Conservation (phyloP, 2,113 vertebrate genomes). For the Embiotoca jacksoni region DNA sequence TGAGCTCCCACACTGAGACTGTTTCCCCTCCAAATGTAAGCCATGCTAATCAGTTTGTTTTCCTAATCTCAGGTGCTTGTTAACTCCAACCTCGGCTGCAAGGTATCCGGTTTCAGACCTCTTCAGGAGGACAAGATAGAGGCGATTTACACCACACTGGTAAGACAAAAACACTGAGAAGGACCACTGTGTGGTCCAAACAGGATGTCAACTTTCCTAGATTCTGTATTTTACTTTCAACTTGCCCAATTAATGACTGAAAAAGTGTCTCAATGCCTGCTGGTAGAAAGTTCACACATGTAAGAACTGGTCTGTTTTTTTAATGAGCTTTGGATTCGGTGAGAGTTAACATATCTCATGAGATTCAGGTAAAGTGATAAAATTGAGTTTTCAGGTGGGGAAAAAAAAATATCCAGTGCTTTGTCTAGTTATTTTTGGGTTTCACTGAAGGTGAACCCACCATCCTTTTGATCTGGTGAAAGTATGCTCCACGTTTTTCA, state of each 20-base stretch:
- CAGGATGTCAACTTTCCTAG: background rate
- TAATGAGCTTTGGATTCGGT: slow-evolving; percentile 28
- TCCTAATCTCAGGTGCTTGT: slow-evolving; percentile 85
- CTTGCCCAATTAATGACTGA: slow-evolving; percentile 18
- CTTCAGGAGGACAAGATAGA: slow-evolving; percentile 93
- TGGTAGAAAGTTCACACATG: background rate
- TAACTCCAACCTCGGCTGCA: slow-evolving; percentile 90
- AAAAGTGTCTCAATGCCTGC: background rate
- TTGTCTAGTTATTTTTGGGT: slow-evolving; percentile 21
- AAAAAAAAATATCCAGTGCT: no score
- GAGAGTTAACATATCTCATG: no score
- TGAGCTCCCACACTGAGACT: background rate
- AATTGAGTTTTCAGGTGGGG: no score
- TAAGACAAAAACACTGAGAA: slow-evolving; percentile 71
- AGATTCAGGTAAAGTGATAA: no score
- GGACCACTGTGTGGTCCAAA: no score
- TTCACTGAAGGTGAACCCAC: slow-evolving; percentile 44
- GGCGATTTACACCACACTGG: slow-evolving; percentile 94
- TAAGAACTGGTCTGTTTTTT: background rate
- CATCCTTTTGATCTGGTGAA: slow-evolving; percentile 50
- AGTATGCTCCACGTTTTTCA: slow-evolving; percentile 53
- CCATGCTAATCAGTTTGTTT: slow-evolving; percentile 26
- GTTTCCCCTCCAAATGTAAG: slow-evolving; percentile 17
- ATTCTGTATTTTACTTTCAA: background rate
- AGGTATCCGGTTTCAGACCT: slow-evolving; percentile 93